Percentiles rank a stretch among this genome's conserved stretches.
Evolutionary conservation across 1,140 invertebrate species (phyloP).

Genomic region (Drosophila ogumai): DNA sequence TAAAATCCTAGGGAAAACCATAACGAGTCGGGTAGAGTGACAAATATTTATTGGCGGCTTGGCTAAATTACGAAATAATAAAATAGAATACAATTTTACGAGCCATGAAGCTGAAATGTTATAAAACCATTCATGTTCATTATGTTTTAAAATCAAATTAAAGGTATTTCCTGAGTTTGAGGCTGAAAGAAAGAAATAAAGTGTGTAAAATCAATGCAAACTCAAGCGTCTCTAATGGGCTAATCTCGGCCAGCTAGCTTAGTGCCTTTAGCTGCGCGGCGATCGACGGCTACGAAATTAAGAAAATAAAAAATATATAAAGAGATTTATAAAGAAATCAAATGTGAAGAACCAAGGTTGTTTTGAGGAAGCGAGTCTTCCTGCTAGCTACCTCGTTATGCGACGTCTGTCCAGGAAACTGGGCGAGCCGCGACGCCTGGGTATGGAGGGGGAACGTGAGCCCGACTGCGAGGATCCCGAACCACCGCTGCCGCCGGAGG

Average conservation of each 20-base stretch:
- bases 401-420: constrained; percentile 95
- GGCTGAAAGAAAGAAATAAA: constrained; percentile 60
- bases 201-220: constrained; percentile 58
- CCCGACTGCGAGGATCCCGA: constrained; percentile 85
- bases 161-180: constrained; percentile 63
- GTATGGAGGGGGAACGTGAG: constrained; percentile 93
- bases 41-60: constrained; percentile 58
- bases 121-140: background rate
- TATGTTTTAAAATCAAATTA: constrained; percentile 24
- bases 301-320: constrained; percentile 69
- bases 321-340: constrained; percentile 44
- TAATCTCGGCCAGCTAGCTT: constrained; percentile 54
- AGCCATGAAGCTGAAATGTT: constrained; percentile 26
- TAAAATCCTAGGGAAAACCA: constrained; percentile 29
- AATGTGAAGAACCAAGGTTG: constrained; percentile 8
- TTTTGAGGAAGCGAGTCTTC: background rate
- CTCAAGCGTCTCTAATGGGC: constrained; percentile 44
- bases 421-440: constrained; percentile 93
- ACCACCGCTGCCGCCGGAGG: constrained; percentile 68
- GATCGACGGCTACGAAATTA: constrained; percentile 86
- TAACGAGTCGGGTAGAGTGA: constrained; percentile 28
- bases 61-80: constrained; percentile 36
- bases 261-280: constrained; percentile 81
- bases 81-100: constrained; percentile 27
- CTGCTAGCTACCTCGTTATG: constrained; percentile 92